Evolutionary conservation across 2,113 vertebrate species (phyloP).

Genomic region (Pangasianodon gigas): DNA sequence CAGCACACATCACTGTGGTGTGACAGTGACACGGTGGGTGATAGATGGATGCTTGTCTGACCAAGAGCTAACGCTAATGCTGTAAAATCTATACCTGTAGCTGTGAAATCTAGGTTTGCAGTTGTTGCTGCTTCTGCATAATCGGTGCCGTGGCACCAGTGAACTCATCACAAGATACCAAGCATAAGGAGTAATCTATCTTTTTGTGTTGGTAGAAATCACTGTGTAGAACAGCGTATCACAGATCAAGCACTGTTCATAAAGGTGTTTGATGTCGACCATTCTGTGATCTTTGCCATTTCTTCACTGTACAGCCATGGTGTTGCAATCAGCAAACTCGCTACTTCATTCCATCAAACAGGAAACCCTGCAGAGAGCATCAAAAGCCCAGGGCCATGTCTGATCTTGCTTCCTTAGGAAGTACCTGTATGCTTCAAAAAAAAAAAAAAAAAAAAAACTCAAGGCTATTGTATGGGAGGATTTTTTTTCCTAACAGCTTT

Average conservation of each 20-base stretch:
- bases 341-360: constrained; percentile 25
- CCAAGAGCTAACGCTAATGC: not conserved
- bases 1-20: not conserved
- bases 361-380: constrained; percentile 44
- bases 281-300: constrained; percentile 11
- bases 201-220: constrained; percentile 27
- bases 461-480: not conserved
- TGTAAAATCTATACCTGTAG: not conserved
- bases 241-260: constrained; percentile 15
- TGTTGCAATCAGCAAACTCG: constrained; percentile 27
- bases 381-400: constrained; percentile 39
- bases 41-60: not conserved
- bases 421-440: constrained; percentile 9
- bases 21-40: not conserved
- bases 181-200: constrained; percentile 52
- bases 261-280: constrained; percentile 26
- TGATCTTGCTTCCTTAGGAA: constrained; percentile 29
- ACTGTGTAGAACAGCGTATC: constrained; percentile 35
- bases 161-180: constrained; percentile 71
- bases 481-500: not conserved
- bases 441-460: not conserved
- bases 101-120: not conserved
- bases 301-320: constrained; percentile 23
- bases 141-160: constrained; percentile 68
- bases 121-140: constrained; percentile 41